Evolutionary conservation across 1,140 invertebrate genomes (phyloP).

Genomic region (Drosophila subobscura): DNA sequence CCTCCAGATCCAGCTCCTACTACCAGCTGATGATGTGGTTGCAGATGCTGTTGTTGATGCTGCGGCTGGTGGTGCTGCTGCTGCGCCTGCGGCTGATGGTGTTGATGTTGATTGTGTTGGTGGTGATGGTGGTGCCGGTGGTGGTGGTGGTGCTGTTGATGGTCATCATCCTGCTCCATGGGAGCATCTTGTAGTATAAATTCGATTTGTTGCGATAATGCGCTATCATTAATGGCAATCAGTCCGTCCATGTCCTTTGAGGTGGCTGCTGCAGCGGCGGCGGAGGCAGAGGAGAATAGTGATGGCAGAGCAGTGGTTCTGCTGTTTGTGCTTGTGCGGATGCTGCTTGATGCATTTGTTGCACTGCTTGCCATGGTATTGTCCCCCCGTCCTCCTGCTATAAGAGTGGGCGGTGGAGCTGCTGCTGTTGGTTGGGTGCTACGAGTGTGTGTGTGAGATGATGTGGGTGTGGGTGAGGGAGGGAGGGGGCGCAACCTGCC

Average conservation of each 20-base stretch:
- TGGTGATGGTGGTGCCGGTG: slow-evolving; percentile 16
- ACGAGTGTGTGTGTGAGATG: too few relatives aligned
- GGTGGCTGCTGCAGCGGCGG: slow-evolving; percentile 47
- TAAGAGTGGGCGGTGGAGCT: slow-evolving; percentile 6
- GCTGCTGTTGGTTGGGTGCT: slow-evolving; percentile 8
- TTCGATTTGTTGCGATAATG: slow-evolving; percentile 83
- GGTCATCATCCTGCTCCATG: slow-evolving; percentile 79
- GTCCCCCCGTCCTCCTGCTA: slow-evolving; percentile 2
- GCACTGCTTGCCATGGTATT: slow-evolving; percentile 61
- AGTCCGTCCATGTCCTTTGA: slow-evolving; percentile 78
- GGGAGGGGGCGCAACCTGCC: not conserved
- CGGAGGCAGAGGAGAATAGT: slow-evolving; percentile 64
- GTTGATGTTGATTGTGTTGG: slow-evolving; percentile 14
- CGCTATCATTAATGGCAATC: slow-evolving; percentile 82
- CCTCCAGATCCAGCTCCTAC: slow-evolving; percentile 32
- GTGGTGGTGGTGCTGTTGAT: slow-evolving; percentile 47
- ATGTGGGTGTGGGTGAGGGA: too few relatives aligned
- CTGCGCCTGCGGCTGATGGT: slow-evolving; percentile 29
- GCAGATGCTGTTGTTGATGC: slow-evolving; percentile 16
- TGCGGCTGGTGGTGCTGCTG: slow-evolving; percentile 26
- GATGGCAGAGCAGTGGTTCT: slow-evolving; percentile 37
- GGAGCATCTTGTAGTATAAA: slow-evolving; percentile 83
- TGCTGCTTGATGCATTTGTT: slow-evolving; percentile 36
- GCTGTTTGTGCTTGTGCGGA: slow-evolving; percentile 19
- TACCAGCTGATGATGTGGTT: slow-evolving; percentile 25